A percentile compares a stretch with the other conserved stretches of the same genome.
phyloP scores from a whole-genome alignment of 2,888 invertebrate species.

The Acrocyrtus sp. region DNA sequence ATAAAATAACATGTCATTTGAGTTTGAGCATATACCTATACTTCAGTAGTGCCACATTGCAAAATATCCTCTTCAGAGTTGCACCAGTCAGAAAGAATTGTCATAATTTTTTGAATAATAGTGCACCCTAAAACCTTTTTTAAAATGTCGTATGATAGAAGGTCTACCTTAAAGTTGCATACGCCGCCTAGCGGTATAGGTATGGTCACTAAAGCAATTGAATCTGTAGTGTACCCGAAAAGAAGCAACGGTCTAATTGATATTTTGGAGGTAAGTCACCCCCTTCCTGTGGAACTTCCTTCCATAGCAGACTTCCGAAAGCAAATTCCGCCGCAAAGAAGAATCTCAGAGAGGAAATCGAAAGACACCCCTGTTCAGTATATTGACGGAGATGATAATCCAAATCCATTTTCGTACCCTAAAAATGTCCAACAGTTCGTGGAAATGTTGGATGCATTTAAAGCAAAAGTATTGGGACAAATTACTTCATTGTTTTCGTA shows the following conservation, averaged over 20 bases:
- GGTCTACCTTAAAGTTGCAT: no score
- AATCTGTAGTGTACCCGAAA: constrained; percentile 20
- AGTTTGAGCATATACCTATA: no score
- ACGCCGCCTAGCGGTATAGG: not conserved
- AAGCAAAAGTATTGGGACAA: constrained; percentile 44
- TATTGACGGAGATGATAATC: constrained; percentile 54
- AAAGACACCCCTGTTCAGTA: constrained; percentile 32
- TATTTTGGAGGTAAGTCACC: constrained; percentile 22
- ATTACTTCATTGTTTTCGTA: not conserved
- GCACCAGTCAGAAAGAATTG: no score
- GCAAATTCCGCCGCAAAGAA: not conserved
- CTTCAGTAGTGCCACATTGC: no score
- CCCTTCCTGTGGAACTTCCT: constrained; percentile 45
- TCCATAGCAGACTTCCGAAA: constrained; percentile 37
- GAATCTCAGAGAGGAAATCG: not conserved
- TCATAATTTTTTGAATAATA: no score
- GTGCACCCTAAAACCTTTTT: no score
- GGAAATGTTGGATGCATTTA: constrained; percentile 42
- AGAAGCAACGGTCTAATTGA: constrained; percentile 39
- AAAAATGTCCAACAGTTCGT: constrained; percentile 56
- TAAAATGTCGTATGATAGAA: constrained; percentile 1
- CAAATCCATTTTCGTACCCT: constrained; percentile 59
- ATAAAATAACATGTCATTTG: no score
- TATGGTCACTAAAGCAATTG: constrained; percentile 19
- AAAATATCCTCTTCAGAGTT: no score